Percentiles rank a stretch among this genome's conserved stretches.
Conservation (phyloP, 1,140 invertebrate genomes). For the Drosophila tsacasi region DNA sequence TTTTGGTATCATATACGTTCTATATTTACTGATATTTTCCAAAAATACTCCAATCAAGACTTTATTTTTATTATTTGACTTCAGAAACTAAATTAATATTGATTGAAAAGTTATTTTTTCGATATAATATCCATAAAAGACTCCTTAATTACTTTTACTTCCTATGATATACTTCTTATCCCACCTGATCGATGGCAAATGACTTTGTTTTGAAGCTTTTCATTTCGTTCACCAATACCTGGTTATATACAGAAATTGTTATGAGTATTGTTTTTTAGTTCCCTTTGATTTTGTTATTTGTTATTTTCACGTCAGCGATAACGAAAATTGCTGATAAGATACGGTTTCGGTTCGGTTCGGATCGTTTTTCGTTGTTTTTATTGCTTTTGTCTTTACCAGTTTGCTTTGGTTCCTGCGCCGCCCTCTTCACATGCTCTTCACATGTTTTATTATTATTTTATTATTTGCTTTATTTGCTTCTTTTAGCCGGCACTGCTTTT, state of each 20-base stretch:
- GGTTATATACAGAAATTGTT: conserved; percentile 32
- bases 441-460: conserved; percentile 50
- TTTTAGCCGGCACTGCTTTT: conserved; percentile 50
- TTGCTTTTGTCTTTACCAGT: conserved; percentile 25
- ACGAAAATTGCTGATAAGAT: conserved; percentile 76
- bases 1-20: too few relatives aligned
- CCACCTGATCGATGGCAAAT: conserved; percentile 10
- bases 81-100: neutral
- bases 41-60: too few relatives aligned
- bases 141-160: neutral
- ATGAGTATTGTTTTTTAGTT: conserved; percentile 36
- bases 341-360: conserved; percentile 47
- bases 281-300: conserved; percentile 44
- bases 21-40: too few relatives aligned
- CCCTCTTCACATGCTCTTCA: conserved; percentile 28
- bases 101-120: neutral
- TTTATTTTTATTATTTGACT: too few relatives aligned
- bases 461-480: conserved; percentile 28
- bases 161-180: neutral
- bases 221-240: conserved; percentile 39
- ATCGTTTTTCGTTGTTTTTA: conserved; percentile 34
- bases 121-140: neutral
- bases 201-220: conserved; percentile 26
- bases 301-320: conserved; percentile 70
- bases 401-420: conserved; percentile 25